These are phyloP conservation scores for Burhinus bistriatus DNA, from an alignment of 2,113 vertebrate genomes.

Conservation along the genomic window DNA sequence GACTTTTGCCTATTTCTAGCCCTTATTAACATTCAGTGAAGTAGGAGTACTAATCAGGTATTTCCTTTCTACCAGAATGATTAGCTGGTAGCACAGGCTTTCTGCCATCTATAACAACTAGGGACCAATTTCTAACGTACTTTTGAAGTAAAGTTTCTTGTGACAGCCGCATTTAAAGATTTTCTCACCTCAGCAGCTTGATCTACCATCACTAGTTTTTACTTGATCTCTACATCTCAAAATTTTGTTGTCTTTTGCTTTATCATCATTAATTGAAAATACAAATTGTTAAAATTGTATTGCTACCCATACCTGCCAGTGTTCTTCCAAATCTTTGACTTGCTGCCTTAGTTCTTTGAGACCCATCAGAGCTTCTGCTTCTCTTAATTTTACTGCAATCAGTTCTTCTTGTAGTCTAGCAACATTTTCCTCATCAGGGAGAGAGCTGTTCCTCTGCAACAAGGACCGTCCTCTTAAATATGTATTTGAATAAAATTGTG, in stretches of 20 bases:
- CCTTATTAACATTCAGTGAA: neutral
- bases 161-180: neutral
- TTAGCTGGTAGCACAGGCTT: neutral
- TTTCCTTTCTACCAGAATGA: neutral
- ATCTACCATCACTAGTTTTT: neutral
- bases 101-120: neutral
- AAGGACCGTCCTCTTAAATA: conserved; percentile 46
- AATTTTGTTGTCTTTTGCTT: neutral
- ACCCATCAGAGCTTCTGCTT: conserved; percentile 90
- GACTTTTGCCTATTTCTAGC: neutral
- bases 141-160: neutral
- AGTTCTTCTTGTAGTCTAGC: conserved; percentile 93
- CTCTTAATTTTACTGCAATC: conserved; percentile 92
- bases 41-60: neutral
- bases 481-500: neutral
- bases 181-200: neutral
- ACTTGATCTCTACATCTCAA: neutral
- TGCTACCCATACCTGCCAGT: conserved; percentile 89
- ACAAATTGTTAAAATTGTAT: neutral
- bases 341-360: conserved; percentile 93
- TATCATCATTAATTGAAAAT: neutral
- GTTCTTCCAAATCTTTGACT: conserved; percentile 91
- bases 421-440: conserved; percentile 97
- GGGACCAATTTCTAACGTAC: neutral
- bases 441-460: conserved; percentile 86